Base-by-base conservation (phyloP, 2,113 vertebrate genomes). In the Gymnogyps californianus region DNA sequence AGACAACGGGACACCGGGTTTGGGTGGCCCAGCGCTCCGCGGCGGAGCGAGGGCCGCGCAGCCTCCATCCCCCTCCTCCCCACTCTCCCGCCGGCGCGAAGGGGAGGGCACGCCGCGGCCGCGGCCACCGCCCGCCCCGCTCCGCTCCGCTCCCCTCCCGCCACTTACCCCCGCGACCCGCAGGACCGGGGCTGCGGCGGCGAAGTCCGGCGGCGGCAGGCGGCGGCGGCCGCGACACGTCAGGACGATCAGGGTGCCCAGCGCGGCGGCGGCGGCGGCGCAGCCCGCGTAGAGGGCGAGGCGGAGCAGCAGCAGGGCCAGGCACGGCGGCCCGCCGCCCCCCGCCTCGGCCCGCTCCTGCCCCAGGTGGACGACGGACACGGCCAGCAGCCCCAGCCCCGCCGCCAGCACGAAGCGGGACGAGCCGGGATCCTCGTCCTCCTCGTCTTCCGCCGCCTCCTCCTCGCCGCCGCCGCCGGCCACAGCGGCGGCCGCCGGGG, bases 221-320 rank as follows among this genome's bases (percentile, higher is more conserved):
- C 83, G 88, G 69, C 89, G 89, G 54, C 77, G 87, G 70, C 95
- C 57, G 29, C 86, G 89, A 40, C 89, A 93, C 80, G 94, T 9
- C 8, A 98, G 92, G 49, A 94, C 92, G 54, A 97, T 54, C 29
- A 98, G 55, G 36, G 95, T 49, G 65, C 98, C 98, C 61, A 98
- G 47, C 21, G 94, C 62, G 69, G 96, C 96, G 59, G 98, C 97
- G 67, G 69, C 95, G 51, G 89, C 92, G 38, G 97, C 96, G 84
- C 96, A 96, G 69, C 93, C 91, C 96, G 97, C 94, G 97, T 97
- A 98, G 31, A 98, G 72, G 57, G 40, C 61, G 88, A 98, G 92
- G 80, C 95, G 47, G 74, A 98, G 95, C 81, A 97, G 90, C 36
- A 95, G 81, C 49, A 94, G 62, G 32, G 92, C 97, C 85, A 81